Percentiles rank a stretch among this genome's conserved stretches.
phyloP scores from a whole-genome alignment of 2,888 invertebrate species.

The Machimus atricapillus region DNA sequence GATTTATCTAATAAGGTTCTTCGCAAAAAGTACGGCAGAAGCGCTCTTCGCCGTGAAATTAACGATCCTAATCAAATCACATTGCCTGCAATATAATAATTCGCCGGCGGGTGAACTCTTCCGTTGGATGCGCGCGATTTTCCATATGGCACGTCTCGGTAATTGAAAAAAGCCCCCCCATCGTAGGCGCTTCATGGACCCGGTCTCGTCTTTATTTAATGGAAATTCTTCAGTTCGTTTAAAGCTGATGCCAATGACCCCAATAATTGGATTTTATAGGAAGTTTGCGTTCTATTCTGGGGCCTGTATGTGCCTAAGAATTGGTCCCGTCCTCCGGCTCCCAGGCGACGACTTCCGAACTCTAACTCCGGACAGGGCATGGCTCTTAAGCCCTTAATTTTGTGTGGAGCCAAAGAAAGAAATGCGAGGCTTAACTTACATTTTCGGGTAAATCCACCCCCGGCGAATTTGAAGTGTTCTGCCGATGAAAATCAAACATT shows the following conservation, averaged over 20 bases:
- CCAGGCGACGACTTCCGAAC: background rate
- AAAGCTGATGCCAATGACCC: background rate
- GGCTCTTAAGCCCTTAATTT: constrained; percentile 8
- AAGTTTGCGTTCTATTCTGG: background rate
- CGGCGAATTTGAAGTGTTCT: background rate
- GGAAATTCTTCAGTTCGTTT: background rate
- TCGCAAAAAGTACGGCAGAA: background rate
- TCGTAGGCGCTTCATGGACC: background rate
- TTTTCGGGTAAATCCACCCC: background rate
- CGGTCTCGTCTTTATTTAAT: background rate
- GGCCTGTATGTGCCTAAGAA: background rate
- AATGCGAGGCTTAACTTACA: background rate
- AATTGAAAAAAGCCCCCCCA: background rate
- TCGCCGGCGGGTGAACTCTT: background rate
- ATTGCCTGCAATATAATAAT: background rate
- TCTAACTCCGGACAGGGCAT: background rate
- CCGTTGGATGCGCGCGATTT: background rate
- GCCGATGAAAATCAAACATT: constrained; percentile 16
- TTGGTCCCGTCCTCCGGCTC: background rate
- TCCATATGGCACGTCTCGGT: background rate
- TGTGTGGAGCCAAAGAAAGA: background rate
- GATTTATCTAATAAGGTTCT: background rate
- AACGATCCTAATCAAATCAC: constrained; percentile 1
- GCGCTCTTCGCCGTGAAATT: background rate
- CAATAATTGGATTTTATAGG: background rate